phyloP scores from a whole-genome alignment of 2,113 vertebrate genomes.

The Cyanoderma ruficeps region DNA sequence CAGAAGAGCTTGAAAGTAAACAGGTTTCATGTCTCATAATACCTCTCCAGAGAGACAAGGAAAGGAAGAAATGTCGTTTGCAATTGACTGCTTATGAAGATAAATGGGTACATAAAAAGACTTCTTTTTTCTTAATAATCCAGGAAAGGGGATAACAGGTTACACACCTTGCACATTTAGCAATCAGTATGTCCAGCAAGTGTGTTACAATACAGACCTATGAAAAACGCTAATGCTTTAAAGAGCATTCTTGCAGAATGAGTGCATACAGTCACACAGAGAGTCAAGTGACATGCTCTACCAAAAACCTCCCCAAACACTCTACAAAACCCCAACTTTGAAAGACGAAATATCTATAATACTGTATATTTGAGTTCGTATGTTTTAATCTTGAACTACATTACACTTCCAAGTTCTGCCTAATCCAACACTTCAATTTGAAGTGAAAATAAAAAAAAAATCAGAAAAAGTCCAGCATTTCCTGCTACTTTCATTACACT shows the following conservation, averaged over 20 bases:
- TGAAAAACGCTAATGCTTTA: neutral
- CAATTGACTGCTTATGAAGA: conserved; percentile 22
- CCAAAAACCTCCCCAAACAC: neutral
- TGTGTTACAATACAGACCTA: neutral
- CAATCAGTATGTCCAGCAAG: neutral
- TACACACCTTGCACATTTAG: neutral
- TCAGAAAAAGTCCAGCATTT: neutral
- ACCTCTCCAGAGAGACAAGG: conserved; percentile 16
- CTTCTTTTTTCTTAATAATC: neutral
- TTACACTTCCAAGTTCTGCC: neutral
- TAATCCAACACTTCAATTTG: neutral
- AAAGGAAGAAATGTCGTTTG: conserved; percentile 21
- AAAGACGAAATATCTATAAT: neutral
- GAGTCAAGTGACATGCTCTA: neutral
- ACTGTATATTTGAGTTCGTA: neutral
- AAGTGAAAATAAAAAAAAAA: neutral
- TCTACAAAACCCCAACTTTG: accelerated
- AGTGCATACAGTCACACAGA: neutral
- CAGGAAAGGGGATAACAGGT: neutral
- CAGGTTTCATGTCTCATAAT: conserved; percentile 14
- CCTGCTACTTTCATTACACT: neutral
- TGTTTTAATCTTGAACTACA: neutral
- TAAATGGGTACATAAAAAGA: neutral
- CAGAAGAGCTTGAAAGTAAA: conserved; percentile 52
- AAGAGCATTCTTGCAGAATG: neutral